A percentile compares a stretch with the other conserved stretches of the same genome.
Conservation (phyloP, 2,888 invertebrate genomes). For the Rosalia funebris region DNA sequence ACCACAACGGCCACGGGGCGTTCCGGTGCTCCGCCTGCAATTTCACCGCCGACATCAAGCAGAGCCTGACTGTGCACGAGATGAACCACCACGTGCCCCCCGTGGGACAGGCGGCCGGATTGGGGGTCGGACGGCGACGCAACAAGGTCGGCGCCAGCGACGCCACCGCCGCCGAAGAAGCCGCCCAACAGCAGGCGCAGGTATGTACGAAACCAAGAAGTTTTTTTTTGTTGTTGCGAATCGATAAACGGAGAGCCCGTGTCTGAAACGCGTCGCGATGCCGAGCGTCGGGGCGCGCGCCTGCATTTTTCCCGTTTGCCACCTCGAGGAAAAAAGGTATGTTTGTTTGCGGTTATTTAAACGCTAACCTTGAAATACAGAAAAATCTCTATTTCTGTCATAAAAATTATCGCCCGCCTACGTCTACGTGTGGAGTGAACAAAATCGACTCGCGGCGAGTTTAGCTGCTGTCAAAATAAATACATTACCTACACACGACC, state of each 20-base stretch:
- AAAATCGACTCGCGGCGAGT: background rate
- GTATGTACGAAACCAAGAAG: background rate
- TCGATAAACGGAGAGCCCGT: background rate
- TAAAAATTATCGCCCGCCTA: background rate
- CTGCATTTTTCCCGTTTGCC: background rate
- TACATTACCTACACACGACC: background rate
- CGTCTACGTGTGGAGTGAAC: background rate
- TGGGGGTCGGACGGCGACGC: constrained; percentile 70
- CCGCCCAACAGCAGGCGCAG: constrained; percentile 40
- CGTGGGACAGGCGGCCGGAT: constrained; percentile 73
- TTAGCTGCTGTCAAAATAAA: background rate
- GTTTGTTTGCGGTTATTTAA: background rate
- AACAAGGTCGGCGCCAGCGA: constrained; percentile 82
- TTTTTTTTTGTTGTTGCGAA: background rate
- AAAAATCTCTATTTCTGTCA: constrained; percentile 1
- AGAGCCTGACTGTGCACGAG: constrained; percentile 90
- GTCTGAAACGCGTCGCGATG: background rate
- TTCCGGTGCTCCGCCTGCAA: constrained; percentile 84
- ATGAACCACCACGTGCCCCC: constrained; percentile 90
- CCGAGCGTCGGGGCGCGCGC: too few relatives aligned
- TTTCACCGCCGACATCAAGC: constrained; percentile 91
- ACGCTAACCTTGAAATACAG: background rate
- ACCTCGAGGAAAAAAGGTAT: background rate
- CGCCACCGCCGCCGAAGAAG: constrained; percentile 64
- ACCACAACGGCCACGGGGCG: constrained; percentile 85